A percentile compares a stretch with the other conserved stretches of the same genome.
These are phyloP conservation scores for Lasioglossum figueresi DNA, from an alignment of 2,888 invertebrate species.

Conservation along the genomic window DNA sequence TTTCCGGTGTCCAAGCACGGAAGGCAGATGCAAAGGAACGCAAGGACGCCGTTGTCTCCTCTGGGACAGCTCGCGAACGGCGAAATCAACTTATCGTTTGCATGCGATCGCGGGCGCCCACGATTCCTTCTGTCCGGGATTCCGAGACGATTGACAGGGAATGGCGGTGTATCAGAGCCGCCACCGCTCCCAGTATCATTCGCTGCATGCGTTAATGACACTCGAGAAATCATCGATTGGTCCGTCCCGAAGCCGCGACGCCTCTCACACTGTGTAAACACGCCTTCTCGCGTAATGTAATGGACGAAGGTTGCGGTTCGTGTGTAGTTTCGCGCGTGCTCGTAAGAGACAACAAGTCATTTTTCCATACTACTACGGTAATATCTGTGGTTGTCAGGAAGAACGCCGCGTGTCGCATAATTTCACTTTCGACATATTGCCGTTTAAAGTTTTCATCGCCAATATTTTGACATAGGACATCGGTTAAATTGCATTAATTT, in stretches of 20 bases:
- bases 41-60: neutral
- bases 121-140: constrained; percentile 17
- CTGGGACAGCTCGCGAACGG: neutral
- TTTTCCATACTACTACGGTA: too few species aligned
- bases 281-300: constrained; percentile 75
- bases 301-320: constrained; percentile 58
- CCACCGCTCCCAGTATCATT: constrained; percentile 64
- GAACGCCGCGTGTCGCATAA: too few species aligned
- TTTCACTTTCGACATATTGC: too few species aligned
- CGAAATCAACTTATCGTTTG: neutral
- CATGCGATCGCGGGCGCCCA: constrained; percentile 5
- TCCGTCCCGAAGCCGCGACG: constrained; percentile 72
- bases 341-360: too few species aligned
- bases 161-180: constrained; percentile 54
- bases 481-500: too few species aligned
- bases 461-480: too few species aligned
- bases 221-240: constrained; percentile 80
- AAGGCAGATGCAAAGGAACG: neutral
- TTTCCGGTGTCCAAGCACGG: neutral
- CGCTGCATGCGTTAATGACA: constrained; percentile 73
- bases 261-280: constrained; percentile 76
- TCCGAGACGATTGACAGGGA: constrained; percentile 13
- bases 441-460: too few species aligned
- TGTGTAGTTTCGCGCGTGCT: too few species aligned
- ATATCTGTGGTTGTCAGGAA: too few species aligned